Conservation (phyloP, 2,113 vertebrate genomes). For the Sprattus sprattus region DNA sequence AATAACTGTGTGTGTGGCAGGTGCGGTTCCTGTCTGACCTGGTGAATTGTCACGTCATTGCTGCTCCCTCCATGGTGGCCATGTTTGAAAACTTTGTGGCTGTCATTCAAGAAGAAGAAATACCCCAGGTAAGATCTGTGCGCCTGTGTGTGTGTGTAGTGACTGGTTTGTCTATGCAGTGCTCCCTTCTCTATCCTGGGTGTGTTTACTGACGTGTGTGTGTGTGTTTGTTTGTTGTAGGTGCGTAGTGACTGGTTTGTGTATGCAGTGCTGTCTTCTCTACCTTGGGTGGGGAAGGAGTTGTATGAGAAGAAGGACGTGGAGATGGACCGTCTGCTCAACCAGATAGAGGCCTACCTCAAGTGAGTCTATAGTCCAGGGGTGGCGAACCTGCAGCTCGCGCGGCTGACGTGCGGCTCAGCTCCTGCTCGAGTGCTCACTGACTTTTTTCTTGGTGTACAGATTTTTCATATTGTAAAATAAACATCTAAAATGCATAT, state of each 20-base stretch:
- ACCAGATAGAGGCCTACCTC: conserved; percentile 90
- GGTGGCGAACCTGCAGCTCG: no score
- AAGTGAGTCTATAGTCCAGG: conserved; percentile 80
- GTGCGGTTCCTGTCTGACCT: conserved; percentile 94
- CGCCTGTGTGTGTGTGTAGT: conserved; percentile 8
- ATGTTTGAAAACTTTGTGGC: conserved; percentile 98
- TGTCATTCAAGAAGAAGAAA: conserved; percentile 94
- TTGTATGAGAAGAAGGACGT: conserved; percentile 98
- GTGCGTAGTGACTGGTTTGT: conserved; percentile 97
- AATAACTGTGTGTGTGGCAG: conserved; percentile 56
- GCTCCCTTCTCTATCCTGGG: no score
- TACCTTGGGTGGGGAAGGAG: conserved; percentile 98
- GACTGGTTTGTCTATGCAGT: background rate
- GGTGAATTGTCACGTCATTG: conserved; percentile 97
- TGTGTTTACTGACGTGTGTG: background rate
- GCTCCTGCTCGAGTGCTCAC: no score
- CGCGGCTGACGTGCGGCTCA: no score
- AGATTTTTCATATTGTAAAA: no score
- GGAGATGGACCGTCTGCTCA: conserved; percentile 93
- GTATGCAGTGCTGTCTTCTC: conserved; percentile 87
- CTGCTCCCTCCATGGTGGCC: conserved; percentile 96
- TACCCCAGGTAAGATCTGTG: conserved; percentile 82
- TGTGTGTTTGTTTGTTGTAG: conserved; percentile 57
- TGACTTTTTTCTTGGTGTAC: no score
- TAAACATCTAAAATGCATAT: no score